Percentiles rank a stretch among this genome's conserved stretches.
Evolutionary conservation across 2,113 vertebrate genomes (phyloP).

Genomic region (Clarias batrachus): DNA sequence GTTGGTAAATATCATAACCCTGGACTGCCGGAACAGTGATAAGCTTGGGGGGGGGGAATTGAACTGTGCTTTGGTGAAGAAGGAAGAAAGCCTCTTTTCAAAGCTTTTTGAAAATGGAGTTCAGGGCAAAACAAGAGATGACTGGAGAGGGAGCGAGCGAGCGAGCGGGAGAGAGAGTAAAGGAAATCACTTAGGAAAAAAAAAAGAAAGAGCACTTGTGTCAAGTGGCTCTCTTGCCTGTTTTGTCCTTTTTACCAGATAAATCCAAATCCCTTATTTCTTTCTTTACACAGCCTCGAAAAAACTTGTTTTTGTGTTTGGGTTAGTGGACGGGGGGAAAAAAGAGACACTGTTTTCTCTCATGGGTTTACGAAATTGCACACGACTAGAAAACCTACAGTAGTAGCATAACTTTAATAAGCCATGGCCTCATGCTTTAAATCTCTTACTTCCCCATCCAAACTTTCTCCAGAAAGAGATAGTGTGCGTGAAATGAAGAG

Average conservation of each 20-base stretch:
- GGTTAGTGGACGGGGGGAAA: constrained; percentile 33
- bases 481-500: neutral
- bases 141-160: constrained; percentile 10
- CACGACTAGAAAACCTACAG: constrained; percentile 49
- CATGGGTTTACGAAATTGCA: constrained; percentile 38
- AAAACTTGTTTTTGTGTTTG: constrained; percentile 53
- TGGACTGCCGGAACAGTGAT: constrained; percentile 39
- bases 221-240: constrained; percentile 29
- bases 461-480: constrained; percentile 21
- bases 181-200: constrained; percentile 22
- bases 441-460: constrained; percentile 26
- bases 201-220: neutral
- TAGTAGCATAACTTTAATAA: constrained; percentile 56
- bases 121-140: constrained; percentile 43
- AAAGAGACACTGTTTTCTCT: constrained; percentile 34
- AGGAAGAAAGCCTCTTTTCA: constrained; percentile 53
- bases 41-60: constrained; percentile 45
- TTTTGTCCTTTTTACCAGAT: constrained; percentile 46
- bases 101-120: constrained; percentile 54
- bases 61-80: constrained; percentile 20
- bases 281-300: neutral
- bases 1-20: constrained; percentile 38
- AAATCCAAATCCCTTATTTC: constrained; percentile 38
- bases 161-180: neutral
- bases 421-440: constrained; percentile 47